Percentiles rank a stretch among this genome's conserved stretches.
These are phyloP conservation scores for Caenorhabditis afra DNA, from an alignment of 2,888 invertebrate species.

Conservation along the genomic window DNA sequence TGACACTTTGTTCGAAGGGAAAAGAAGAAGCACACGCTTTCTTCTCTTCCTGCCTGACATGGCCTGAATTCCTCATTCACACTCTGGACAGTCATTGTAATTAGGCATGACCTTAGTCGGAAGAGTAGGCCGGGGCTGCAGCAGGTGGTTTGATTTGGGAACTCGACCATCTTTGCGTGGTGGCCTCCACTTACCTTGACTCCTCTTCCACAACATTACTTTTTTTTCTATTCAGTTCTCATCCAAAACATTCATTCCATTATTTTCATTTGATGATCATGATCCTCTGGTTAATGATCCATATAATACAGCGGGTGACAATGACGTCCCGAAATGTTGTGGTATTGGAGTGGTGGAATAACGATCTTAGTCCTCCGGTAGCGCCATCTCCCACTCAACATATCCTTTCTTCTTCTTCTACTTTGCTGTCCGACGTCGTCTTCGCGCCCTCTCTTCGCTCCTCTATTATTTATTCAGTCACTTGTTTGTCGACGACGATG, in stretches of 20 bases:
- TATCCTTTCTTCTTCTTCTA: conserved; percentile 24
- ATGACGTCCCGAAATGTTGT: conserved; percentile 3
- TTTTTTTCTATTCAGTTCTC: conserved; percentile 3
- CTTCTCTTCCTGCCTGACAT: too few relatives aligned
- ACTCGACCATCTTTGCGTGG: conserved; percentile 38
- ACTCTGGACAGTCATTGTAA: conserved; percentile 14
- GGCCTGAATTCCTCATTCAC: too few relatives aligned
- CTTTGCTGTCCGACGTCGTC: conserved; percentile 16
- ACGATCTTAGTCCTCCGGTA: conserved; percentile 14
- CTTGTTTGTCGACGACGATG: conserved; percentile 49
- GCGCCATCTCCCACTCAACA: conserved; percentile 22
- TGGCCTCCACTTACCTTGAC: background rate
- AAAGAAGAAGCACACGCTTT: background rate
- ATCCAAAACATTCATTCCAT: conserved; percentile 8
- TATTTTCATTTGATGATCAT: conserved; percentile 12
- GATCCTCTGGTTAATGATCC: conserved; percentile 34
- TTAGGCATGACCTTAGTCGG: conserved; percentile 48
- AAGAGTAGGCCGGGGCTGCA: conserved; percentile 13
- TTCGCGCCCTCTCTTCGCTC: conserved; percentile 34
- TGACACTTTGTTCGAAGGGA: conserved; percentile 28
- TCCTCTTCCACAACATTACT: background rate
- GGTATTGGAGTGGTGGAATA: conserved; percentile 20
- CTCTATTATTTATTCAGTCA: conserved; percentile 59
- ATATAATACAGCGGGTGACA: conserved; percentile 29
- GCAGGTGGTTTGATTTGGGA: conserved; percentile 52